Evolutionary conservation across 2,797 vertebrate genomes (phyloP).

Genomic region (Todus mexicanus): DNA sequence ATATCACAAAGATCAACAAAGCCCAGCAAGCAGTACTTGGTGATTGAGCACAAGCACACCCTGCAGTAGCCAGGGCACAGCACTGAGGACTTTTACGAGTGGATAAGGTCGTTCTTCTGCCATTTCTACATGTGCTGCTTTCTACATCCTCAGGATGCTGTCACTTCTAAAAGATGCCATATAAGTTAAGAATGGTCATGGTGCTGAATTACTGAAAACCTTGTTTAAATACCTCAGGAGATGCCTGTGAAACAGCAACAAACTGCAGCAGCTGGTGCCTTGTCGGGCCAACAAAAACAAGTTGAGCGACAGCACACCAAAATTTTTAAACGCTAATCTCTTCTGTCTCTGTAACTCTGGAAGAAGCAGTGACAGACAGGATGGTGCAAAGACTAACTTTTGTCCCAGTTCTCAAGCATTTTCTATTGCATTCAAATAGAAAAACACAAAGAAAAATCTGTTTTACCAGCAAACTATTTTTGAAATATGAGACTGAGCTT

Average conservation of each 20-base stretch:
- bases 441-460: background rate
- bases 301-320: background rate
- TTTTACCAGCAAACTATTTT: background rate
- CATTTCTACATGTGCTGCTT: background rate
- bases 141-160: background rate
- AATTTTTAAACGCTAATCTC: slow-evolving; percentile 1
- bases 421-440: background rate
- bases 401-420: slow-evolving; percentile 15
- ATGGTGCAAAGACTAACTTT: slow-evolving; percentile 12
- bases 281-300: slow-evolving; percentile 29
- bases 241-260: background rate
- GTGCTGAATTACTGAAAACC: background rate
- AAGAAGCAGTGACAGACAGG: background rate
- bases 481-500: background rate
- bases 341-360: background rate
- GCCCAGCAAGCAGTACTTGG: background rate
- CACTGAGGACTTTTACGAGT: rapidly evolving
- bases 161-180: background rate
- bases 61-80: background rate
- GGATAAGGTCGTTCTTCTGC: background rate
- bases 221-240: background rate
- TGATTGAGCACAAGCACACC: background rate
- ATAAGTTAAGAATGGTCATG: background rate
- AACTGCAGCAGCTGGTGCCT: background rate
- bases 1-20: background rate